phyloP scores from a whole-genome alignment of 1,140 invertebrate species.

The Philopotamus ludificatus region DNA sequence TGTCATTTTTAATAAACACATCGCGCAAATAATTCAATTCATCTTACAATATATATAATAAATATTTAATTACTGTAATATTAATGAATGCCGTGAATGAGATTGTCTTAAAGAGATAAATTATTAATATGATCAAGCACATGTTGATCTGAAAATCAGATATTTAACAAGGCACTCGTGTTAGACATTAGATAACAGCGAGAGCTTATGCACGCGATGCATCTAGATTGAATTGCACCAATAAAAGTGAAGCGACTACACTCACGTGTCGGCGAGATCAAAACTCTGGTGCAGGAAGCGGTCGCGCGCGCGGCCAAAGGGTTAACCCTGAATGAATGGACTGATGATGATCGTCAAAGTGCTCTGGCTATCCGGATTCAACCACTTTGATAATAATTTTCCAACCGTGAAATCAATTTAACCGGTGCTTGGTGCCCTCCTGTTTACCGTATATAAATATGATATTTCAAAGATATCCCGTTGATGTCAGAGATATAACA shows the following conservation, averaged over 20 bases:
- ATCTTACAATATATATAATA: too few species aligned
- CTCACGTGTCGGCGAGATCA: conserved; percentile 7
- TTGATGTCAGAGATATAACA: not conserved
- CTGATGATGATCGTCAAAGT: conserved; percentile 37
- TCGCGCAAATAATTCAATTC: too few species aligned
- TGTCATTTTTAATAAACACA: not conserved
- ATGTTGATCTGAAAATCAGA: too few species aligned
- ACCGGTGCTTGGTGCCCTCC: conserved; percentile 16
- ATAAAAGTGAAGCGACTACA: too few species aligned
- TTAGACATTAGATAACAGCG: too few species aligned
- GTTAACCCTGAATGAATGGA: conserved; percentile 1
- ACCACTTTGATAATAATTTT: conserved; percentile 39
- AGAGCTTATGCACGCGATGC: too few species aligned
- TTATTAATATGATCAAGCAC: too few species aligned
- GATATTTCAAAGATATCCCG: conserved; percentile 35
- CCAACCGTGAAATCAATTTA: conserved; percentile 42
- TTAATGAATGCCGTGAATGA: too few species aligned
- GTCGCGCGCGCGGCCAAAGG: not conserved
- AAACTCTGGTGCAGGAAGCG: conserved; percentile 7
- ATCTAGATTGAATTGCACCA: too few species aligned
- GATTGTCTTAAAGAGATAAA: too few species aligned
- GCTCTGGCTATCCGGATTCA: conserved; percentile 14
- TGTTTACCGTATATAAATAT: conserved; percentile 31
- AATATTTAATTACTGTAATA: too few species aligned
- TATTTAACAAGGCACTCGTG: too few species aligned